Evolutionary conservation across 1,140 invertebrate species (phyloP).

Genomic region (Lordiphosa collinella): DNA sequence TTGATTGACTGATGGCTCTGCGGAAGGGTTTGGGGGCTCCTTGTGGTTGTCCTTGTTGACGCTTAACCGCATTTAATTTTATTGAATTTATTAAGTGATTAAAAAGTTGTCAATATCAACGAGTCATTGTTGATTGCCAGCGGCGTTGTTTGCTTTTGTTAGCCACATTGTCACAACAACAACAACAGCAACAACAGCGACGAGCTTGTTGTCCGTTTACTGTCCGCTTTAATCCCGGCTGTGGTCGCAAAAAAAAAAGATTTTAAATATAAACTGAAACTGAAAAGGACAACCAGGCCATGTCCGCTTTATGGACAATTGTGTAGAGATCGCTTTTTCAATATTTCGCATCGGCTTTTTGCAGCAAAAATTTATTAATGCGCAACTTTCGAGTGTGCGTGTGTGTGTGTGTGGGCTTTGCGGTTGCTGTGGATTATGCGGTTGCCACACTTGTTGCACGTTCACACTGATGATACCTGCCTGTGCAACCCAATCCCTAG

Average conservation of each 20-base stretch:
- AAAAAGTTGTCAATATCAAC: conserved; percentile 79
- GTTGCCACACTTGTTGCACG: conserved; percentile 65
- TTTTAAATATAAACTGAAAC: neutral
- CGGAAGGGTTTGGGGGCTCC: neutral
- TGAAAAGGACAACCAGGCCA: neutral
- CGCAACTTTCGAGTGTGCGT: conserved; percentile 24
- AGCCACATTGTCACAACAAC: conserved; percentile 64
- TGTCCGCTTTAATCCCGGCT: conserved; percentile 75
- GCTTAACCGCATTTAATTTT: conserved; percentile 79
- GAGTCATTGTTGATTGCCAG: conserved; percentile 38
- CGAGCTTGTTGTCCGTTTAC: conserved; percentile 18
- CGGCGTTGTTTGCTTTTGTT: conserved; percentile 54
- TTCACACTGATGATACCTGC: neutral
- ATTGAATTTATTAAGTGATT: conserved; percentile 80
- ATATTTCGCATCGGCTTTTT: conserved; percentile 67
- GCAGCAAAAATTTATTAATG: conserved; percentile 63
- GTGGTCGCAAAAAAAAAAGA: conserved; percentile 45
- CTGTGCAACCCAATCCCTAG: neutral
- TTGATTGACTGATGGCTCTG: conserved; percentile 46
- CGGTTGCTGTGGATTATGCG: conserved; percentile 70
- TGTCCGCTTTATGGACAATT: conserved; percentile 49
- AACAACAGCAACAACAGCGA: neutral
- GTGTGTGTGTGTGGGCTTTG: conserved; percentile 56
- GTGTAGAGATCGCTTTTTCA: conserved; percentile 73
- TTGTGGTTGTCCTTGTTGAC: conserved; percentile 50